Conservation (phyloP, 2,113 vertebrate genomes). For the Hemiprocne comata region DNA sequence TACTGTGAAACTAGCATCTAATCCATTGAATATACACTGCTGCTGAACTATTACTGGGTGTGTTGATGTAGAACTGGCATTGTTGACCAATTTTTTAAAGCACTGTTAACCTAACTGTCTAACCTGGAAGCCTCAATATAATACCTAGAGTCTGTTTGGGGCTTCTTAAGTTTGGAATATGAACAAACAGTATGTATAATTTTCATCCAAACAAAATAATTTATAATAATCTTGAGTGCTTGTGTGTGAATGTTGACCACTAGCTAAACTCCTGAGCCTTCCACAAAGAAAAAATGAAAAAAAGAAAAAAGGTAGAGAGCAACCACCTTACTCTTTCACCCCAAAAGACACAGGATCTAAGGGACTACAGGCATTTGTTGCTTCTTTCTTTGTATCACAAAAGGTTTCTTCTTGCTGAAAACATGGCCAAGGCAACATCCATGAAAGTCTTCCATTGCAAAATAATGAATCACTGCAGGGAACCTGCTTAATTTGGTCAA, state of each 20-base stretch:
- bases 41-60: not conserved
- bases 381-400: not conserved
- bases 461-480: not conserved
- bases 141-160: not conserved
- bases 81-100: not conserved
- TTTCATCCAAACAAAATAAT: not conserved
- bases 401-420: not conserved
- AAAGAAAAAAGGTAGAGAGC: not conserved
- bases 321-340: not conserved
- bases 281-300: not conserved
- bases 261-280: not conserved
- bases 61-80: not conserved
- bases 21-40: not conserved
- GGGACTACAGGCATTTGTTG: not conserved
- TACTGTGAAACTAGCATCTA: not conserved
- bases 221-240: not conserved
- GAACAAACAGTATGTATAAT: not conserved
- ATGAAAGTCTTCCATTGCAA: not conserved
- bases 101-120: not conserved
- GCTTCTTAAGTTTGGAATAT: not conserved
- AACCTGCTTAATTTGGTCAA: not conserved
- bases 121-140: not conserved
- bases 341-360: not conserved
- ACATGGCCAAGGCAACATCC: not conserved
- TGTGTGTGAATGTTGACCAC: not conserved